Percentiles rank a stretch among this genome's conserved stretches.
Evolutionary conservation across 2,888 invertebrate genomes (phyloP).

Genomic region (Bhutanitis thaidina): DNA sequence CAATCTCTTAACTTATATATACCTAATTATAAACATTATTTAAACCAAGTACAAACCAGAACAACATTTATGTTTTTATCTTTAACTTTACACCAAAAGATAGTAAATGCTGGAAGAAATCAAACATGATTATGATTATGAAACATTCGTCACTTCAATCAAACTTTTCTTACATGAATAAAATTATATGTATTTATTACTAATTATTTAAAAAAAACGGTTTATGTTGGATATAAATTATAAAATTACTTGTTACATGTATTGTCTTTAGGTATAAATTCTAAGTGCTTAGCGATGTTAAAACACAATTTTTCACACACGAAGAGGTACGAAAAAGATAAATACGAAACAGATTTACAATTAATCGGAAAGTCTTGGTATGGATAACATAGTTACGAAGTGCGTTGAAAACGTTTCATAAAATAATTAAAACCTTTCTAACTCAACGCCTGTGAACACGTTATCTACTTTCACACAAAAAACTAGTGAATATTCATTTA

Average conservation of each 20-base stretch:
- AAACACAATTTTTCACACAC: background rate
- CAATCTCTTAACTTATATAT: constrained; percentile 1
- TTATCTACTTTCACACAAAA: constrained; percentile 9
- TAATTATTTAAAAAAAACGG: too few relatives aligned
- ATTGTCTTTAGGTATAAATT: too few relatives aligned
- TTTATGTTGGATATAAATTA: too few relatives aligned
- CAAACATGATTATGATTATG: too few relatives aligned
- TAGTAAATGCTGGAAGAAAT: background rate
- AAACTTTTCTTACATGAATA: too few relatives aligned
- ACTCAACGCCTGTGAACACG: background rate
- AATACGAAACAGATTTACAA: too few relatives aligned
- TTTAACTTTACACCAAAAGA: background rate
- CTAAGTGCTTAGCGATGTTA: too few relatives aligned
- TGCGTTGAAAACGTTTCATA: background rate
- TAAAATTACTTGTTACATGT: too few relatives aligned
- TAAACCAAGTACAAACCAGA: background rate
- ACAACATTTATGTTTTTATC: background rate
- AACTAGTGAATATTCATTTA: constrained; percentile 11
- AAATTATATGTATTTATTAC: too few relatives aligned
- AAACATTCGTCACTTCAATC: too few relatives aligned
- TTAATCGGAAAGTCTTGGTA: background rate
- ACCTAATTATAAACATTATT: background rate
- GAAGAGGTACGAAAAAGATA: too few relatives aligned
- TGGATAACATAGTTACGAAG: too few relatives aligned
- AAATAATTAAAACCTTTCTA: background rate